Percentiles rank a stretch among this genome's conserved stretches.
Evolutionary conservation across 2,797 vertebrate genomes (phyloP).

Genomic region (Cyprinodon diabolis): DNA sequence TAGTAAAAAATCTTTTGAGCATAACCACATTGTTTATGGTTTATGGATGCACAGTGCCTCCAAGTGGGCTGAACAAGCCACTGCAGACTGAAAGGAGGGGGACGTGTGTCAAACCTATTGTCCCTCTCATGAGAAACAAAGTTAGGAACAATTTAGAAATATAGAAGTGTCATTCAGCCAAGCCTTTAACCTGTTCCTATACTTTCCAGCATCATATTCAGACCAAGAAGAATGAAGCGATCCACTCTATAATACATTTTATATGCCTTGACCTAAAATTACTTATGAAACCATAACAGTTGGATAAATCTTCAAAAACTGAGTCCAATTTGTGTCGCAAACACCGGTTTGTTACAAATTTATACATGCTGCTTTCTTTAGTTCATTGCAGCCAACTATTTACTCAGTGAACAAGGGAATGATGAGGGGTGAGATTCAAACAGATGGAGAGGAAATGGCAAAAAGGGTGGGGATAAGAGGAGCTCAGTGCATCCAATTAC

Average conservation of each 20-base stretch:
- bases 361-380: conserved; percentile 28
- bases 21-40: conserved; percentile 9
- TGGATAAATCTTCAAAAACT: conserved; percentile 8
- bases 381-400: conserved; percentile 35
- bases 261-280: conserved; percentile 1
- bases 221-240: background rate
- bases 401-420: conserved; percentile 26
- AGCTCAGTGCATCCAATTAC: conserved; percentile 63
- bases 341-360: conserved; percentile 32
- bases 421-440: conserved; percentile 35
- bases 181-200: background rate
- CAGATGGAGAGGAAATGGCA: conserved; percentile 46
- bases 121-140: background rate
- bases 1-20: conserved; percentile 5
- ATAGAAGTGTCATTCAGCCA: conserved; percentile 11
- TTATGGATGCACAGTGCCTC: conserved; percentile 67
- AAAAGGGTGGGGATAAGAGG: conserved; percentile 33
- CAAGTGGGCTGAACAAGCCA: conserved; percentile 57
- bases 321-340: conserved; percentile 31
- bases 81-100: conserved; percentile 29
- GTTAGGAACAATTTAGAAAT: conserved; percentile 2
- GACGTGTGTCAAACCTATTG: background rate
- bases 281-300: background rate
- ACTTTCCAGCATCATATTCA: conserved; percentile 17
- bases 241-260: background rate